Evolutionary conservation across 2,888 invertebrate genomes (phyloP).

Genomic region (Pyrochroa serraticornis): DNA sequence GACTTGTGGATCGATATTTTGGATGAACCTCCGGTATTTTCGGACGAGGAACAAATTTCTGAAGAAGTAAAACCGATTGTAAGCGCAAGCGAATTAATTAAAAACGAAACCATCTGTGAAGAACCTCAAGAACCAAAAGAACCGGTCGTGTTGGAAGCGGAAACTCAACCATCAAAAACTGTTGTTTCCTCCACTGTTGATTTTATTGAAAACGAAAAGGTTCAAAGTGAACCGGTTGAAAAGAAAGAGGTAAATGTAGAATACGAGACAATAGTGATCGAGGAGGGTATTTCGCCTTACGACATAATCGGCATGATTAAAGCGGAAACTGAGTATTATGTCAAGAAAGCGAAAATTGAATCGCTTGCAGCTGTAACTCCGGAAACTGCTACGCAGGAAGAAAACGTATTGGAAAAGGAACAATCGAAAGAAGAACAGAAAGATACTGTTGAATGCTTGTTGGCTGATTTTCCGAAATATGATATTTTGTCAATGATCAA

Average conservation of each 20-base stretch:
- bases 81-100: too few relatives aligned
- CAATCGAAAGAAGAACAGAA: conserved; percentile 28
- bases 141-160: not conserved
- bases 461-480: conserved; percentile 2
- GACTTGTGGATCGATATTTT: conserved; percentile 36
- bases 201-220: not conserved
- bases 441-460: not conserved
- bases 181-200: not conserved
- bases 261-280: not conserved
- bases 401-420: too few relatives aligned
- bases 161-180: not conserved
- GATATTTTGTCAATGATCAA: conserved; percentile 8
- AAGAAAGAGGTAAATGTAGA: not conserved
- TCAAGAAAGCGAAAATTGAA: conserved; percentile 21
- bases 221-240: not conserved
- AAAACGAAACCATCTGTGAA: not conserved
- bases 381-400: too few relatives aligned
- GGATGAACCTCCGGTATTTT: conserved; percentile 45
- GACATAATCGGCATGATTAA: not conserved
- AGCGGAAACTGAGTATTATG: conserved; percentile 1
- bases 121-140: not conserved
- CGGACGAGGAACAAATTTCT: conserved; percentile 36
- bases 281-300: conserved; percentile 3
- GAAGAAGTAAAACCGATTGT: too few relatives aligned
- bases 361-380: too few relatives aligned